Conservation (phyloP, 2,797 vertebrate species). For the Euphonia xanthogaster region DNA sequence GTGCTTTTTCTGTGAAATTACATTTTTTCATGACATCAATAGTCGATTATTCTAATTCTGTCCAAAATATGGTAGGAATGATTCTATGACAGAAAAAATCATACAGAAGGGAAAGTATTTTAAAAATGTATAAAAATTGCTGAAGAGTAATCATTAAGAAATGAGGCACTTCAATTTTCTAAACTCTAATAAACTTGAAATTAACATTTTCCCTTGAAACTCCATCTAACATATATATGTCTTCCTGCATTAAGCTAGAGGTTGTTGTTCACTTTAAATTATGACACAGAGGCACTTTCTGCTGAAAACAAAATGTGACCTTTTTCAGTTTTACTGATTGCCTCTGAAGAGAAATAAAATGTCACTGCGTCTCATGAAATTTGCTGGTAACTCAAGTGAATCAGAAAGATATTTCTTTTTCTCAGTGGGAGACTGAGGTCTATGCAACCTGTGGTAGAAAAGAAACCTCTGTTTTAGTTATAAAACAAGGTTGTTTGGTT, state of each 20-base stretch:
- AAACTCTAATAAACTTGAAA: not conserved
- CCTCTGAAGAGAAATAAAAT: constrained; percentile 33
- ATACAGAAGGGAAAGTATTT: not conserved
- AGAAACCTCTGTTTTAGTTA: not conserved
- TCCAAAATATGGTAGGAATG: not conserved
- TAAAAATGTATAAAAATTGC: not conserved
- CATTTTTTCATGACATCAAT: not conserved
- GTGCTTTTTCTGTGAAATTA: not conserved
- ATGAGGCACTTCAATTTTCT: not conserved
- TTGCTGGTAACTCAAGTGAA: not conserved
- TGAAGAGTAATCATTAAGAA: not conserved
- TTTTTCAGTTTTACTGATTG: constrained; percentile 23
- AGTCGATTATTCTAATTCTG: not conserved
- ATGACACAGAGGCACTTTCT: not conserved
- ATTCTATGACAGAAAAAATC: not conserved
- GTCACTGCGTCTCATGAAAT: not conserved
- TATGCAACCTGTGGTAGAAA: not conserved
- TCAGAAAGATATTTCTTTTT: not conserved
- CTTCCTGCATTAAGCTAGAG: not conserved
- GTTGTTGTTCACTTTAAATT: not conserved
- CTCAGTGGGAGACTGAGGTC: not conserved
- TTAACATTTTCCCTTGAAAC: not conserved
- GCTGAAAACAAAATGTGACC: not conserved
- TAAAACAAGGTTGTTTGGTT: not conserved
- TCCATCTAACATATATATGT: not conserved